Evolutionary conservation across 2,113 vertebrate species (phyloP), one percentile per base, ranked within the genome.

Genomic region (Sebastes fasciatus): DNA sequence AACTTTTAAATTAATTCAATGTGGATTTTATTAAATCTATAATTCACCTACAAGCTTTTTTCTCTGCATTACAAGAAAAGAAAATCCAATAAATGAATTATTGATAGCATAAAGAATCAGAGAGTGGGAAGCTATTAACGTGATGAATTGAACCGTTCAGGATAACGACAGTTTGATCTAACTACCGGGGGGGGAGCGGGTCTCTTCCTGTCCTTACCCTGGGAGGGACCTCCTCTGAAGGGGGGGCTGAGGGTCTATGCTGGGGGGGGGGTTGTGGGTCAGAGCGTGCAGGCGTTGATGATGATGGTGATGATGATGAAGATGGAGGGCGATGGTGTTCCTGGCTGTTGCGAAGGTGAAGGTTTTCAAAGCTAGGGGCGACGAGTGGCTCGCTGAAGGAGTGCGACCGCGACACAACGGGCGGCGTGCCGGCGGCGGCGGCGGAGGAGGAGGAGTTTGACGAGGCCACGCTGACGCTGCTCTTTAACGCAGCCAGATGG

Each of bases 401-500:
- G 91, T 97, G 97, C 80, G 96, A 97, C 93, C 95, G 96, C 88
- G 93, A 97, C 93, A 97, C 96, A 90, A 94, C 94, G 93, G 96
- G 96, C 86, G 88, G 96, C 1, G 80, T 4, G 58, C 84, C 5
- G 14, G 83, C 7, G 16, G 80, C 19, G 58, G 85, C 5, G 14
- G 83, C 7, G 16, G 80, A 19, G 65, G 85, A 70, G 16, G 80
- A 26, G 61, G 85, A 70, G 73, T 77, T 70, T 55, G 92, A 75
- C 1, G 87, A 70, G 19, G 84, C 62, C 77, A 85, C 73, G 45
- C 84, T 81, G 86, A 67, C 94, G 95, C 95, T 97, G 96, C 95
- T 98, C 96, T 98, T 99, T 96, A 98, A 94, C 95, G 97, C 96
- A 93, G 98, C 96, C 96, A 97, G 96, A 93, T 98, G 97, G 91